Percentiles rank a stretch among this genome's conserved stretches.
Conservation (phyloP, 92 coral and sea anemone genomes). For the Ricordea florida region DNA sequence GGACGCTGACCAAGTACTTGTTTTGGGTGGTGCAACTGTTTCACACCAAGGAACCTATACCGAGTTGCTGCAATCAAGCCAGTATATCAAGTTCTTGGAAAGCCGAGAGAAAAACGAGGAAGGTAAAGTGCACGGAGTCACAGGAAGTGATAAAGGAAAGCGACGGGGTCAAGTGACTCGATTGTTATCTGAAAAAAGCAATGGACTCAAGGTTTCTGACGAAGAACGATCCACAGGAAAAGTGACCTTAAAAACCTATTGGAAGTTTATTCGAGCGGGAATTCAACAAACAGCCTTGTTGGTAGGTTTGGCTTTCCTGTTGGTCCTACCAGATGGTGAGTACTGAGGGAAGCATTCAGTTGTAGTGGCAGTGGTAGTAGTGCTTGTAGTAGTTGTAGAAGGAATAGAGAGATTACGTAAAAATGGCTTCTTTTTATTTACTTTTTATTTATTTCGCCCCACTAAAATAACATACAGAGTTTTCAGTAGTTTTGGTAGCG, state of each 20-base stretch:
- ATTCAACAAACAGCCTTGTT: too few species aligned
- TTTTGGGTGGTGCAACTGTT: background rate
- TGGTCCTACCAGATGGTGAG: constrained; percentile 6
- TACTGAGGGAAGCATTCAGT: background rate
- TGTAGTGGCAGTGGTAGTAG: too few species aligned
- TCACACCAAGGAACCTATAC: background rate
- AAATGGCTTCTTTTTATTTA: too few species aligned
- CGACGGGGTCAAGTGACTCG: too few species aligned
- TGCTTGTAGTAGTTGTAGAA: too few species aligned
- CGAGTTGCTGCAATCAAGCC: background rate
- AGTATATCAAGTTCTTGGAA: background rate
- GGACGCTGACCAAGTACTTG: background rate
- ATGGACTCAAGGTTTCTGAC: background rate
- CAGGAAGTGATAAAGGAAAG: background rate
- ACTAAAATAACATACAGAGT: too few species aligned
- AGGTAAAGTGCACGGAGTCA: background rate
- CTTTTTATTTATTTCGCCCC: too few species aligned
- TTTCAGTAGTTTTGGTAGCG: too few species aligned
- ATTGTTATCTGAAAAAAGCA: too few species aligned
- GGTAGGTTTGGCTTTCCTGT: background rate
- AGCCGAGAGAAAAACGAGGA: background rate
- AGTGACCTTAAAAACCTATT: background rate
- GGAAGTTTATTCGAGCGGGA: background rate
- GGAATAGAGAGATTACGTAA: too few species aligned
- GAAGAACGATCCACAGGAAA: constrained; percentile 2